Evolutionary conservation across 1,140 invertebrate species (phyloP).

Genomic region (Tachypleus tridentatus): DNA sequence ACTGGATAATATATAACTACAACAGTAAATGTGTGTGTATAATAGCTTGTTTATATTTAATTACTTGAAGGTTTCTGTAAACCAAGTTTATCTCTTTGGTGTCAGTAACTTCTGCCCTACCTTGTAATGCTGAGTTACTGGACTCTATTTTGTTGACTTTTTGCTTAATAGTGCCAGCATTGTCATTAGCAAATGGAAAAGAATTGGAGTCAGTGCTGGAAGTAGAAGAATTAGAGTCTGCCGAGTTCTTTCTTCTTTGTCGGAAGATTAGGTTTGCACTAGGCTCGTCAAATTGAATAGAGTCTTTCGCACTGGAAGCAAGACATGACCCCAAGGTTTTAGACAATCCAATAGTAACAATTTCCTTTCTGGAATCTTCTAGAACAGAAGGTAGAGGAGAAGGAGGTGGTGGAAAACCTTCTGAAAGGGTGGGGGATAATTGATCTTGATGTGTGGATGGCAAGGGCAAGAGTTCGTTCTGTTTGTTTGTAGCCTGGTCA

Average conservation of each 20-base stretch:
- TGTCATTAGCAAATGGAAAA: constrained; percentile 96
- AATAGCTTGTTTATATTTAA: too few species aligned
- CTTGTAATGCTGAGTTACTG: too few species aligned
- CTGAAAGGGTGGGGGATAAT: constrained; percentile 25
- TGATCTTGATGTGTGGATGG: constrained; percentile 21
- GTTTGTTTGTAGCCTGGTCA: constrained; percentile 24
- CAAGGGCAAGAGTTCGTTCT: constrained; percentile 20
- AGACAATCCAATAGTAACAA: not conserved
- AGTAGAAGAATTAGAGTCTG: constrained; percentile 54
- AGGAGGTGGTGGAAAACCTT: constrained; percentile 38
- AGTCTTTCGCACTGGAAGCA: constrained; percentile 9
- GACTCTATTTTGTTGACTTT: constrained; percentile 40
- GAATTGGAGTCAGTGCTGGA: constrained; percentile 91
- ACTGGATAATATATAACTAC: too few species aligned
- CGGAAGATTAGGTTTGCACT: constrained; percentile 10
- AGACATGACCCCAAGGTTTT: constrained; percentile 15
- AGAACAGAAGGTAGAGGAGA: constrained; percentile 32
- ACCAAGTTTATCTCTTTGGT: too few species aligned
- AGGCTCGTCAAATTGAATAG: constrained; percentile 4
- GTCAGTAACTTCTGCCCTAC: too few species aligned
- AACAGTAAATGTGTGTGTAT: too few species aligned
- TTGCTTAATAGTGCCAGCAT: constrained; percentile 93
- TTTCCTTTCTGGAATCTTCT: constrained; percentile 16
- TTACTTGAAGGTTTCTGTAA: too few species aligned
- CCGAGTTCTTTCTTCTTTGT: constrained; percentile 22